Conservation (phyloP, 2,113 vertebrate species). For the Mirza zaza region DNA sequence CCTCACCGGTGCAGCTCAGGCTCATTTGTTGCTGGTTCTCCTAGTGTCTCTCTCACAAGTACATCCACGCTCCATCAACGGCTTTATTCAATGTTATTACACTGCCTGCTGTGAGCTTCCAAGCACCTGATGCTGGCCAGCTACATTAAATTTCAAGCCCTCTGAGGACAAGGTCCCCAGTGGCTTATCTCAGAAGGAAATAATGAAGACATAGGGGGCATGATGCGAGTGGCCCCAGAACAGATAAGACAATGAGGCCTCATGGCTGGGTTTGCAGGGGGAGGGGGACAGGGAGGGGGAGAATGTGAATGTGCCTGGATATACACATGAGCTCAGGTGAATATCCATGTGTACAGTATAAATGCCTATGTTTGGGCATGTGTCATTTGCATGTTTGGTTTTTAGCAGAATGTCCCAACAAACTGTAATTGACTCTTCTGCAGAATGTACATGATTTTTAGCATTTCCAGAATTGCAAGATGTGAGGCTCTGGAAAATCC, state of each 20-base stretch:
- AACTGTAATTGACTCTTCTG: not conserved
- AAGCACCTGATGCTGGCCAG: not conserved
- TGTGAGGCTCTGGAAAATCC: not conserved
- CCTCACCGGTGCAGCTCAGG: not conserved
- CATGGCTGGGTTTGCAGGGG: not conserved
- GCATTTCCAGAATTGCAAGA: not conserved
- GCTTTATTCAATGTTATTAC: not conserved
- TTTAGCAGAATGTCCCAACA: not conserved
- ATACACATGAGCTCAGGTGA: not conserved
- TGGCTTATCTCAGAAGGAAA: not conserved
- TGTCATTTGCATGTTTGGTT: not conserved
- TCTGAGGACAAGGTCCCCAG: not conserved
- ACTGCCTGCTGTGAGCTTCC: not conserved
- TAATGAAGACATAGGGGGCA: not conserved
- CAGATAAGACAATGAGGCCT: too few relatives aligned
- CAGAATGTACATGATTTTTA: slow-evolving; percentile 6
- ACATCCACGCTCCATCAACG: not conserved
- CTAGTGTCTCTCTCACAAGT: not conserved
- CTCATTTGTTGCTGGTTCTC: not conserved
- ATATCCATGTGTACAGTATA: not conserved
- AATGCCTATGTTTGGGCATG: not conserved
- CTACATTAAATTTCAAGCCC: not conserved
- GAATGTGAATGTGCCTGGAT: not conserved
- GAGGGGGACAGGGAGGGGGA: not conserved
- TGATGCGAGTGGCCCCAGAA: not conserved